These are phyloP conservation scores for Apaloderma vittatum DNA, from an alignment of 2,113 vertebrate genomes.

Conservation along the genomic window DNA sequence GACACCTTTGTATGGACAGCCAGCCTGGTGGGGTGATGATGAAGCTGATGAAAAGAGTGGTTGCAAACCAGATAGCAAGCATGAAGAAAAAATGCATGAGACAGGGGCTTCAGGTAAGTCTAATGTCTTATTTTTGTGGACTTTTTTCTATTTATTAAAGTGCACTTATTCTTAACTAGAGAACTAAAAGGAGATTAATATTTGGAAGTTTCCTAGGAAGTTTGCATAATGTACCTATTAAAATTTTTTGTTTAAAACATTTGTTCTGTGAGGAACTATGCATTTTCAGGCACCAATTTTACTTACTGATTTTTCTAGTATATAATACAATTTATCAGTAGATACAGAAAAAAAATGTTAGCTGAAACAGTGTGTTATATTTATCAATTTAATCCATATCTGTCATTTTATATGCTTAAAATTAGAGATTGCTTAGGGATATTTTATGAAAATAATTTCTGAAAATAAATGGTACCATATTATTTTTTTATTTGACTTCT, in stretches of 20 bases:
- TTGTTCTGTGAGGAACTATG: not conserved
- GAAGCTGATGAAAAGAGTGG: slow-evolving; percentile 92
- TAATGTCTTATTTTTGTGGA: not conserved
- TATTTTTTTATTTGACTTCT: not conserved
- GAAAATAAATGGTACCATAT: not conserved
- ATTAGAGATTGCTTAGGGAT: not conserved
- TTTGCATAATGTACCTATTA: not conserved
- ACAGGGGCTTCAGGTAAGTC: slow-evolving; percentile 81
- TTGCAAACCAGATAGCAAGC: slow-evolving; percentile 87
- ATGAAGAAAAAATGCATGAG: slow-evolving; percentile 86
- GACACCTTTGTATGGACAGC: slow-evolving; percentile 95
- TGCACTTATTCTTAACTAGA: not conserved
- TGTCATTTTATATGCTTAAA: not conserved
- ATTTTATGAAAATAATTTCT: not conserved
- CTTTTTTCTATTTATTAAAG: not conserved
- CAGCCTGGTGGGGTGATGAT: slow-evolving; percentile 98
- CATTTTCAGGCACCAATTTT: not conserved
- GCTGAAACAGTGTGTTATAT: not conserved
- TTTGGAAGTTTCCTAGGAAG: not conserved
- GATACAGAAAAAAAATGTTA: not conserved
- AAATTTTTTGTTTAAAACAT: not conserved
- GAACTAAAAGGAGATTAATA: not conserved
- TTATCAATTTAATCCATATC: not conserved
- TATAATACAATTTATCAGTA: not conserved
- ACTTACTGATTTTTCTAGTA: not conserved